A percentile compares a stretch with the other conserved stretches of the same genome.
Evolutionary conservation across 2,113 vertebrate genomes (phyloP).

Genomic region (Cheilinus undulatus): DNA sequence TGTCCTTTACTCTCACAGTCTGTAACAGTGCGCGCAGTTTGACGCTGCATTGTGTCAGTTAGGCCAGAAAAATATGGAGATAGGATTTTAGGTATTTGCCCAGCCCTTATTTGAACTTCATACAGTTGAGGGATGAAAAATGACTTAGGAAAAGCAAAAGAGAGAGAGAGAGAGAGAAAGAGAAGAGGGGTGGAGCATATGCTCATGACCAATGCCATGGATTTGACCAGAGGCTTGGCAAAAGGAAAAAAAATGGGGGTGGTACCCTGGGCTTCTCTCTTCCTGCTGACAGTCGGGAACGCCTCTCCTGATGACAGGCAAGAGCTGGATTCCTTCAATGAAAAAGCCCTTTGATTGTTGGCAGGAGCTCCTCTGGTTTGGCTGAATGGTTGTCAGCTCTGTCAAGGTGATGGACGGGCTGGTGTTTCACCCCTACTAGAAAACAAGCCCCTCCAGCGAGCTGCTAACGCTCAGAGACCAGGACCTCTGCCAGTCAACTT

Average conservation of each 20-base stretch:
- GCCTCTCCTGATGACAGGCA: slow-evolving; percentile 72
- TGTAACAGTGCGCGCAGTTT: too few species aligned
- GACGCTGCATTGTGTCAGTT: too few species aligned
- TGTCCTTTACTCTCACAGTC: too few species aligned
- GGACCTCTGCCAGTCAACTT: slow-evolving; percentile 81
- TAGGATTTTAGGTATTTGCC: too few species aligned
- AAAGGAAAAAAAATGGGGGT: slow-evolving; percentile 7
- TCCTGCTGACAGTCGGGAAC: slow-evolving; percentile 62
- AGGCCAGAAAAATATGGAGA: too few species aligned
- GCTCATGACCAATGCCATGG: slow-evolving; percentile 60
- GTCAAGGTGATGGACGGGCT: slow-evolving; percentile 77
- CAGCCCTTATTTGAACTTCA: too few species aligned
- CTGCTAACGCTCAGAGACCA: slow-evolving; percentile 71
- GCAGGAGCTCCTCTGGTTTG: slow-evolving; percentile 76
- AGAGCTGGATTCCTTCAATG: slow-evolving; percentile 80
- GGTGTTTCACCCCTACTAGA: slow-evolving; percentile 78
- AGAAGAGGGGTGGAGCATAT: slow-evolving; percentile 10
- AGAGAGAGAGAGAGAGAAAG: slow-evolving; percentile 8
- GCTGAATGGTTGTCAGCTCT: slow-evolving; percentile 82
- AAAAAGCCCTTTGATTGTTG: slow-evolving; percentile 81
- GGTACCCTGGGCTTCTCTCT: slow-evolving; percentile 15
- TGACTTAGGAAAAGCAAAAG: neutral
- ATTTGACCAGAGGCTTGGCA: slow-evolving; percentile 29
- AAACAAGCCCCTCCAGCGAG: slow-evolving; percentile 74
- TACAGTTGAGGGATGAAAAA: too few species aligned